Conservation (phyloP, 2,797 vertebrate genomes). For the Myotis pilosus region DNA sequence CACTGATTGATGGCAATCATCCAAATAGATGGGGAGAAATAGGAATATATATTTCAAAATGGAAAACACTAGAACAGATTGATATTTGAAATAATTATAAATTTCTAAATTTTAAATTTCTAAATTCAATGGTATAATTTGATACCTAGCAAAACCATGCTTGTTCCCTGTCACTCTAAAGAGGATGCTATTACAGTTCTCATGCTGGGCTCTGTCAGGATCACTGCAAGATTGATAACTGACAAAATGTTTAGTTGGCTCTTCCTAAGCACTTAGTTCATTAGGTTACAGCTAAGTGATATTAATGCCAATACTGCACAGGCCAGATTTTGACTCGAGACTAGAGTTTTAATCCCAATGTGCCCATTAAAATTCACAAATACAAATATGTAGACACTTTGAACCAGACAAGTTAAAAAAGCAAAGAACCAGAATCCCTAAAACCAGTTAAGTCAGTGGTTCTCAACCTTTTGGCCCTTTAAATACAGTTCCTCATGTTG, state of each 20-base stretch:
- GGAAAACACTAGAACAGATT: not conserved
- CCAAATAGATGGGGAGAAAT: not conserved
- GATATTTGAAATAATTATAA: not conserved
- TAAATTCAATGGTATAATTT: not conserved
- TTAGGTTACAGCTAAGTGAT: constrained; percentile 28
- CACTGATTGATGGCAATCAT: not conserved
- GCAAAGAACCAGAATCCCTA: not conserved
- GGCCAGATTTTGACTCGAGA: constrained; percentile 29
- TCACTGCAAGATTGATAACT: not conserved
- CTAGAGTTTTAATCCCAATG: constrained; percentile 28
- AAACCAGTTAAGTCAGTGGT: constrained; percentile 1
- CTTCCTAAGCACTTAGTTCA: constrained; percentile 14
- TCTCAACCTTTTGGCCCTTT: no score
- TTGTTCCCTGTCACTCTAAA: not conserved
- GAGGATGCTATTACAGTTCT: not conserved
- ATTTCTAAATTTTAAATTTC: not conserved
- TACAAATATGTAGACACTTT: constrained; percentile 6
- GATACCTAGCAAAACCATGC: not conserved
- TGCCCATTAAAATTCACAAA: constrained; percentile 30
- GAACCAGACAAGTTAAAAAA: not conserved
- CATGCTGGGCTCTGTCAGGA: not conserved
- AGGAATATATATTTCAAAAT: not conserved
- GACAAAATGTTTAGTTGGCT: not conserved
- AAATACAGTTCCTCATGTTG: no score
- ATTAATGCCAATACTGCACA: not conserved